phyloP scores from a whole-genome alignment of 2,113 vertebrate species.

The Clarias macrocephalus region DNA sequence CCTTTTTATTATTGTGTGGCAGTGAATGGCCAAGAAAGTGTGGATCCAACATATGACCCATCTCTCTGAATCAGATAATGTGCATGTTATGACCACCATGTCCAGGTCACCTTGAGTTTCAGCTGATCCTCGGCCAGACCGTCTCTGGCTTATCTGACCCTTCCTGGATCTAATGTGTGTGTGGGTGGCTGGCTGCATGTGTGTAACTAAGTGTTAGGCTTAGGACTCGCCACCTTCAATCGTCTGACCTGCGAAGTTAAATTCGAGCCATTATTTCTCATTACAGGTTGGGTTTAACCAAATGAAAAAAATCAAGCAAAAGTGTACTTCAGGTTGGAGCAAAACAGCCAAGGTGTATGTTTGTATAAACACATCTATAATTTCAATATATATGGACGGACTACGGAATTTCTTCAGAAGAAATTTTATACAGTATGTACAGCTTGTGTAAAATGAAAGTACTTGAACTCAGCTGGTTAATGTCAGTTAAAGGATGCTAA shows the following conservation, averaged over 20 bases:
- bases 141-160: conserved; percentile 1
- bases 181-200: conserved; percentile 23
- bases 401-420: neutral
- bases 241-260: neutral
- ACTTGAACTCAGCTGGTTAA: neutral
- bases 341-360: neutral
- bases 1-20: neutral
- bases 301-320: neutral
- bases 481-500: neutral
- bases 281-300: neutral
- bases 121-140: conserved; percentile 35
- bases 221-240: conserved; percentile 1
- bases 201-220: conserved; percentile 7
- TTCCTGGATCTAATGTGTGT: conserved; percentile 26
- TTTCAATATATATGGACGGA: too few relatives aligned
- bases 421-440: neutral
- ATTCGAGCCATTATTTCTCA: neutral
- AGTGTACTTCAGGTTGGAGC: too few relatives aligned
- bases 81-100: conserved; percentile 1
- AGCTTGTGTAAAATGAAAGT: neutral
- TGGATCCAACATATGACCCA: neutral
- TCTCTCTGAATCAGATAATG: neutral
- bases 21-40: neutral
- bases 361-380: neutral
- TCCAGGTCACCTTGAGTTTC: conserved; percentile 45